Evolutionary conservation across 2,797 vertebrate genomes (phyloP), one percentile per base, ranked within the genome.

Genomic region (Danio choprae): DNA sequence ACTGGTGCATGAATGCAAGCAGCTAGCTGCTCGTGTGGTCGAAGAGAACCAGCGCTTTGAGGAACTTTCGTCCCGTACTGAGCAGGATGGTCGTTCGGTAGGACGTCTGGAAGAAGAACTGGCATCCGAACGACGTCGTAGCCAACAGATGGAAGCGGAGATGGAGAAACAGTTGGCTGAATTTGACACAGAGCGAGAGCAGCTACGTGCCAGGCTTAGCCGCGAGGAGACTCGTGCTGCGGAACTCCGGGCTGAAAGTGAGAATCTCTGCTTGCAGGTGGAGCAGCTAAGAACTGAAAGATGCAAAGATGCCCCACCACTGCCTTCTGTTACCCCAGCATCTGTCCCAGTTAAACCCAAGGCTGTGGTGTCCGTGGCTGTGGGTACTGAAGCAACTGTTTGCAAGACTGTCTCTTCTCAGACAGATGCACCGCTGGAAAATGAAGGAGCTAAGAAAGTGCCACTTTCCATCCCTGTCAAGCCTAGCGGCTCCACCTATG

Each of bases 101-200:
- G 86, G 87, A 0, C 93, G 93, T 0, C 83, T 98, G 64, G 95
- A 96, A 87, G 96, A 96, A 68, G 95, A 95, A 62, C 94, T 99
- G 83, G 85, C 89, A 6, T 53, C 84, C 0, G 97, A 98, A 92
- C 95, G 95, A 58, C 94, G 92, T 73, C 94, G 87, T 5, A 93
- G 96, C 83, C 90, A 95, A 0, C 96, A 98, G 87, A 97, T 98
- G 96, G 98, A 98, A 89, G 98, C 97, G 48, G 95, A 97, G 88
- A 96, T 98, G 96, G 97, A 99, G 84, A 99, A 99, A 85, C 97
- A 98, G 85, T 94, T 99, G 87, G 96, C 97, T 0, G 97, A 99
- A 86, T 95, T 98, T 16, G 97, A 98, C 87, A 98, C 95, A 0
- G 98, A 98, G 84, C 94, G 96, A 55, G 97, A 98, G 74, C 97